These are phyloP conservation scores for Hemiscyllium ocellatum DNA, from an alignment of 2,113 vertebrate genomes.

Conservation along the genomic window DNA sequence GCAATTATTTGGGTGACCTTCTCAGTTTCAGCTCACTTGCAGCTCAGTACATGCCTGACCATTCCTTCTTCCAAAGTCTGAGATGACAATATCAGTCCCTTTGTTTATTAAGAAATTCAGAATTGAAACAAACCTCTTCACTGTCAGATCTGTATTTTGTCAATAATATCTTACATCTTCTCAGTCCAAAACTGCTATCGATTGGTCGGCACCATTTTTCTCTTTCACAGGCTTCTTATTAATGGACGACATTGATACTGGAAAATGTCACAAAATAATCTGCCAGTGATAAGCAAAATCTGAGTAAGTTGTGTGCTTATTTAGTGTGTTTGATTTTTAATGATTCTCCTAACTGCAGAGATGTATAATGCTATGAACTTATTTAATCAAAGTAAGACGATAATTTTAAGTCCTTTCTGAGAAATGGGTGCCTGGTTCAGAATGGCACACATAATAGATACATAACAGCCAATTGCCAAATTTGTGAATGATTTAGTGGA, in stretches of 20 bases:
- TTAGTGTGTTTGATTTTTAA: neutral
- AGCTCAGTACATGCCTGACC: neutral
- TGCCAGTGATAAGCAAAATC: neutral
- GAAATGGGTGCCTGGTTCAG: neutral
- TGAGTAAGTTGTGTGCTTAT: neutral
- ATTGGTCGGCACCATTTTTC: neutral
- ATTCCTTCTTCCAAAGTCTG: neutral
- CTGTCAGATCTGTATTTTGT: neutral
- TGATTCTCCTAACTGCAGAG: neutral
- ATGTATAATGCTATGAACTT: neutral
- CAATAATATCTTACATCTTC: neutral
- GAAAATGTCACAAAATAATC: neutral
- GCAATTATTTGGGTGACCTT: conserved; percentile 40
- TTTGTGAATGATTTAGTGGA: neutral
- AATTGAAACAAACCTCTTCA: neutral
- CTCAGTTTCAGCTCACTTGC: conserved; percentile 21
- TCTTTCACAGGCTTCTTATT: neutral
- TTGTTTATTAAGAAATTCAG: neutral
- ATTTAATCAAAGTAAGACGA: neutral
- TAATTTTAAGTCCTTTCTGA: neutral
- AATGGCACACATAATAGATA: neutral
- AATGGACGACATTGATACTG: neutral
- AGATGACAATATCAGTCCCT: neutral
- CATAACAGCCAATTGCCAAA: neutral
- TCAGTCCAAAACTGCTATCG: neutral